Evolutionary conservation across 2,888 invertebrate species (phyloP).

Genomic region (Heliconius sara): DNA sequence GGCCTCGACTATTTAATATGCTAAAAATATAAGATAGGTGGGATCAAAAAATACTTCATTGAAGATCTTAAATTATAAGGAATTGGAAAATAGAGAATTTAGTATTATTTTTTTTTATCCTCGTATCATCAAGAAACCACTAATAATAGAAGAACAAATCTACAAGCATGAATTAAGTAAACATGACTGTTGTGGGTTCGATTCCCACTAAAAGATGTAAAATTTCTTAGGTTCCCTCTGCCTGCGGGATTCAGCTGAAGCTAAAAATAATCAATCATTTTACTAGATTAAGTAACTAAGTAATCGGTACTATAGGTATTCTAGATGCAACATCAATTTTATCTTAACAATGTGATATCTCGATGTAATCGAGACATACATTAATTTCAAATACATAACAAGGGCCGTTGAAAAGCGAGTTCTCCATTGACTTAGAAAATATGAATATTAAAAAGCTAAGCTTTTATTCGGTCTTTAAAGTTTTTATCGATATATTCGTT

Average conservation of each 20-base stretch:
- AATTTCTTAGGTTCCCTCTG: neutral
- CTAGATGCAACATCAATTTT: neutral
- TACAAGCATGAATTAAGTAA: too few species aligned
- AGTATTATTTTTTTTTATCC: too few species aligned
- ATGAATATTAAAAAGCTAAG: conserved; percentile 27
- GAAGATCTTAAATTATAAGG: too few species aligned
- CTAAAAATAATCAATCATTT: neutral
- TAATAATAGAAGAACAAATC: too few species aligned
- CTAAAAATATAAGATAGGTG: too few species aligned
- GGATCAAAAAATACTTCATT: too few species aligned
- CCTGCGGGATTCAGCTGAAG: neutral
- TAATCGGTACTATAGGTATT: neutral
- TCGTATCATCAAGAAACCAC: too few species aligned
- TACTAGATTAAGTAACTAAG: neutral
- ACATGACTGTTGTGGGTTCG: too few species aligned
- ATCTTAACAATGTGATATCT: neutral
- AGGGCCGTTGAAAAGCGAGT: conserved; percentile 12
- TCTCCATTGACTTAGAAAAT: conserved; percentile 9
- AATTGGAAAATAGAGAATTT: too few species aligned
- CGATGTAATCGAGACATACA: conserved; percentile 8
- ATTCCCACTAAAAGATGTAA: too few species aligned
- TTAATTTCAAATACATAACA: conserved; percentile 12
- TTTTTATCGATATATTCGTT: conserved; percentile 14
- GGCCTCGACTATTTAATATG: too few species aligned
- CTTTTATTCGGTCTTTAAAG: conserved; percentile 21